Evolutionary conservation across 2,797 vertebrate species (phyloP), one percentile per base, ranked within the genome.

Genomic region (Lutjanus argentimaculatus): DNA sequence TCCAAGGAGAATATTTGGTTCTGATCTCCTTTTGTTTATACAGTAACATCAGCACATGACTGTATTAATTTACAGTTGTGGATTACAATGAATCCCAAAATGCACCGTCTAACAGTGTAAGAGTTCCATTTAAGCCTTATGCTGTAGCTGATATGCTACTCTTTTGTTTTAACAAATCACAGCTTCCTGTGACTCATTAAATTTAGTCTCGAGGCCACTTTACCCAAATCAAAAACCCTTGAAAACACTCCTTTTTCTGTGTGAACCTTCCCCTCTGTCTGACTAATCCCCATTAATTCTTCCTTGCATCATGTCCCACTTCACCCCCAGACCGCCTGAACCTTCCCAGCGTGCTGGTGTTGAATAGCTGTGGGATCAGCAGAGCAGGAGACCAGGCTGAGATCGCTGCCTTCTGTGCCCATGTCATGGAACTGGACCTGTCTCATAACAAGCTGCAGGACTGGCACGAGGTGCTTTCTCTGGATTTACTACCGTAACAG

Each of bases 371-470:
- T 74, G 98, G 98, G 64, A 99, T 99, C 84, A 97, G 95, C 89
- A 95, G 95, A n/a, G 98, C 98, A 0, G 99, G 99, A 71, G 97
- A 99, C 0, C 96, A 97, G 87, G 95, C 92, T 14, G 98, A 98
- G 91, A 99, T 99, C 0, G 97, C 97, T 16, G 99, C 98, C 75
- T 99, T 99, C 94, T 99, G 99, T 17, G 94, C 97, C 69, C 99
- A 99, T 0, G 98, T 99, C 68, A 96, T 97, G 0, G 98, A 99
- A 91, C 96, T 99, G 53, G 99, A 99, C 89, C 93, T 99, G 84
- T 99, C 99, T 74, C 97, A 98, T 88, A 99, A 99, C 90, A 97
- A 96, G 75, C 97, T 99, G 36, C 96, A 97, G 93, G 96, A 99
- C 95, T 99, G 99, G 99, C 96, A 96, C 0, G 98, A 99, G 97